Evolutionary conservation across 2,797 vertebrate species (phyloP), one percentile per base, ranked within the genome.

Genomic region (Hemitrygon akajei): DNA sequence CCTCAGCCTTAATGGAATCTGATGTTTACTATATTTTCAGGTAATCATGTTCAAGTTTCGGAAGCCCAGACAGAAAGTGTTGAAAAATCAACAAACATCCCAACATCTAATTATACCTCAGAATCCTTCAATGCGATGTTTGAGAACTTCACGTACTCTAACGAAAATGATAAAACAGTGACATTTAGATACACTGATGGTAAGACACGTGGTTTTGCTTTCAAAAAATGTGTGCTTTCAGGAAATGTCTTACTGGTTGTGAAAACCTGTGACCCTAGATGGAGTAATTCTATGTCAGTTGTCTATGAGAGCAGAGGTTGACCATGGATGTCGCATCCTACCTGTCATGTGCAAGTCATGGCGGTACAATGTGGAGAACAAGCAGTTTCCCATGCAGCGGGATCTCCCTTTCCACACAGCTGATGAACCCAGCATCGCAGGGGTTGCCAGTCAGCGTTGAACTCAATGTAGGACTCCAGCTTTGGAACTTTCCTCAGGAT

Each of bases 111-210:
- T 56, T 40, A 20, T 73, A 27, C 11, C 37, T 75, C 91, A 27
- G 37, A 93, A 22, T 11, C 91, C 47, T 75, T 71, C 91, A 56
- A 58, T 27, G 22, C 91, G 18, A 58, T 37, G 10, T 93, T 93
- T 93, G 91, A 93, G 76, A 76, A 75, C 14, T 75, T 93, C 91
- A 93, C 91, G 18, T 27, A 6, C 6, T 0, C 71, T 30, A 93
- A 58, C 56, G 91, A 93, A 75, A 75, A 75, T 76, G 91, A 93
- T 76, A 93, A 73, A 93, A 76, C 91, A 47, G 91, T 76, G 71
- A 93, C 20, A 27, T 56, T 75, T 37, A 93, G 16, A 16, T 27
- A 27, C 25, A n/a, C 12, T 73, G 69, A 93, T 16, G 91, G 91
- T 93, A 76, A 93, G 91, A 30, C 71, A 75, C 11, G 58, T 47